Evolutionary conservation across 23 tunicate genomes (phyloP), one percentile per base, ranked within the genome.

Genomic region (Phallusia fumigata): DNA sequence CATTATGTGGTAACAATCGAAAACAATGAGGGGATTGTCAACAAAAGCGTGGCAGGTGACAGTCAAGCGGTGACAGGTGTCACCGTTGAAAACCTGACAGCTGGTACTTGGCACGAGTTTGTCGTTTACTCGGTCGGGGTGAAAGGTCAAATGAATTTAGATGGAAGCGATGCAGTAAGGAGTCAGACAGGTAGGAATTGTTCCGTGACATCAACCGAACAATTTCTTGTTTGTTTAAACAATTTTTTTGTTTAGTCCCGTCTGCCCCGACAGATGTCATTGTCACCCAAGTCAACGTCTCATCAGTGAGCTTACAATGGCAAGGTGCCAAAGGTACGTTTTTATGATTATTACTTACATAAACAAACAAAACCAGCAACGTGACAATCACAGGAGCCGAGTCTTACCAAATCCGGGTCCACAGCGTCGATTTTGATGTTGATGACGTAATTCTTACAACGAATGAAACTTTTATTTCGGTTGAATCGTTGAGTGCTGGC

Each of bases 51-150:
- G 28, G 47, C 5, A 40, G 10, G 47, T 40, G 47, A 10, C 47
- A 40, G 47, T 10, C 8, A 10, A 18, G 16, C 22, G 11, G 65
- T 52, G 12, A 47, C 78, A 33, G 36, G 64, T 65, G 36, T 80
- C 24, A 80, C 82, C 8, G 75, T 89, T 36, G 52, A 74, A 30
- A 64, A 36, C 30, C 52, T 89, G 78, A 5, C 53, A 31, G 74
- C 82, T 19, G 94, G 94, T 18, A 30, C 32, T 33, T 65, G 78
- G 78, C 84, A 89, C 35, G 85, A 75, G 33, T 84, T 89, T 84
- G 76, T 84, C 26, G 85, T 89, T 24, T 69, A 33, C 31, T 87
- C 94, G 19, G 32, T 75, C 21, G 94, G 94, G 12, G 78, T 26
- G 28, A 84, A 74, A 22, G 88, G 77, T 2, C 79, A 85, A 52